A percentile compares a stretch with the other conserved stretches of the same genome.
phyloP scores from a whole-genome alignment of 2,888 invertebrate species.

The Odontomyia ornata region DNA sequence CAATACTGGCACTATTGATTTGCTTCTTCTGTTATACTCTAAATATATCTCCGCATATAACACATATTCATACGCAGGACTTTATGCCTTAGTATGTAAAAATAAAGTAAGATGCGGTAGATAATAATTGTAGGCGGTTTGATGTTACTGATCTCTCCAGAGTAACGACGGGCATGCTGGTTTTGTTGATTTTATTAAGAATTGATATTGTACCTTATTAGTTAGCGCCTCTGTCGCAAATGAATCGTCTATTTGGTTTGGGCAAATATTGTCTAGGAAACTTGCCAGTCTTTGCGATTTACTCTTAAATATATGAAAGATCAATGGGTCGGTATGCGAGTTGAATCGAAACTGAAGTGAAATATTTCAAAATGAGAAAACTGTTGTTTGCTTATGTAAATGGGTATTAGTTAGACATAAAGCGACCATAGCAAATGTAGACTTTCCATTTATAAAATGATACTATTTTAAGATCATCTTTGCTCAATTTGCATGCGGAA shows the following conservation, averaged over 20 bases:
- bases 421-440: no score
- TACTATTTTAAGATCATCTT: no score
- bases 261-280: constrained; percentile 9
- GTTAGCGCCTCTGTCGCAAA: constrained; percentile 24
- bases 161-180: not conserved
- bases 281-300: no score
- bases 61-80: no score
- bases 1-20: constrained; percentile 17
- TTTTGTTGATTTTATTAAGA: not conserved
- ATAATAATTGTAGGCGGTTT: constrained; percentile 19
- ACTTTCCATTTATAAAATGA: no score
- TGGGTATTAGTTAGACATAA: no score
- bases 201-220: constrained; percentile 40
- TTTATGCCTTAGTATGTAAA: not conserved
- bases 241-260: constrained; percentile 1
- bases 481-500: no score
- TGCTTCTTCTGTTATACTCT: not conserved
- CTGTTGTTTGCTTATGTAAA: not conserved
- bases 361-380: not conserved
- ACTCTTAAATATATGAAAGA: not conserved
- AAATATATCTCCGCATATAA: not conserved
- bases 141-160: constrained; percentile 13
- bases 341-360: not conserved
- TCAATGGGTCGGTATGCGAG: not conserved
- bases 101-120: not conserved